Percentiles rank a stretch among this genome's conserved stretches.
Conservation (phyloP, 2,797 vertebrate genomes). For the Cyclura pinguis region DNA sequence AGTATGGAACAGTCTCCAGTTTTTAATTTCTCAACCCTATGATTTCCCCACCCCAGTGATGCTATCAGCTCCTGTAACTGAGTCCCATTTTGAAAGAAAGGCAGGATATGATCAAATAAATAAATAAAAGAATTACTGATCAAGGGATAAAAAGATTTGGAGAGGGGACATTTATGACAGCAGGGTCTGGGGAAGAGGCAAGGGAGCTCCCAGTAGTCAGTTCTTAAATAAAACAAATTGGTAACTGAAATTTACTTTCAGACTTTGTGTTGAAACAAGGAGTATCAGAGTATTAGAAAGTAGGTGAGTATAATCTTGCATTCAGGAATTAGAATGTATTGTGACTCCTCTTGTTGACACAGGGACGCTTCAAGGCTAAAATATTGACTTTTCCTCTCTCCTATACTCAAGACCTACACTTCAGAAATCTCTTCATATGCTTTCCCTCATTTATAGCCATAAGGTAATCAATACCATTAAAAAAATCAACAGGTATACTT, state of each 20-base stretch:
- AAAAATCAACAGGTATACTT: background rate
- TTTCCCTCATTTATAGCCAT: background rate
- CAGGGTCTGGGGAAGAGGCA: background rate
- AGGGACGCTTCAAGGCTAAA: slow-evolving; percentile 14
- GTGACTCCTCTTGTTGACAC: background rate
- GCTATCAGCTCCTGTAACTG: no score
- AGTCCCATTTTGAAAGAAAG: no score
- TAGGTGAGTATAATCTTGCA: background rate
- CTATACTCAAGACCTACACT: slow-evolving; percentile 1
- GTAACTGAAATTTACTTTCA: background rate
- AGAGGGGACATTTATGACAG: background rate
- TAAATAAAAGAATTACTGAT: no score
- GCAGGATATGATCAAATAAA: no score
- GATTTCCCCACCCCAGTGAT: no score
- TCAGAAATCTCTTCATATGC: background rate
- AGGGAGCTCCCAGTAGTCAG: background rate
- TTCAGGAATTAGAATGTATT: background rate
- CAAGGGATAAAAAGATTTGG: no score
- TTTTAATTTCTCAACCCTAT: no score
- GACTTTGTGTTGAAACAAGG: background rate
- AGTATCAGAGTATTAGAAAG: background rate
- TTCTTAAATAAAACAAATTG: slow-evolving; percentile 12
- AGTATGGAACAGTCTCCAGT: no score
- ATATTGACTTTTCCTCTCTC: slow-evolving; percentile 9
- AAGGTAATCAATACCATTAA: background rate